A percentile compares a stretch with the other conserved stretches of the same genome.
phyloP scores from a whole-genome alignment of 2,797 vertebrate species.

The Dendrocincla fuliginosa region DNA sequence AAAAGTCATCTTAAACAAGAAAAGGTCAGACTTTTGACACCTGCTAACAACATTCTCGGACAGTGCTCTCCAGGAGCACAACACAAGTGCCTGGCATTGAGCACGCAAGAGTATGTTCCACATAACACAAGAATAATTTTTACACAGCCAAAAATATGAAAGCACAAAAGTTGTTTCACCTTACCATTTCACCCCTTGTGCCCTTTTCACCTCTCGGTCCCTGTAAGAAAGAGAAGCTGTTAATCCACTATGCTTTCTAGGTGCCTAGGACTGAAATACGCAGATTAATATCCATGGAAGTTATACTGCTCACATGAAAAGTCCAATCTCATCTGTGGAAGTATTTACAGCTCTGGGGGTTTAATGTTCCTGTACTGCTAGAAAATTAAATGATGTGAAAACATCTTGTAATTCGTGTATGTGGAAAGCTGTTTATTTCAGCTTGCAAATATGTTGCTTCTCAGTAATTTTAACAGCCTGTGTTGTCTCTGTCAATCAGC shows the following conservation, averaged over 20 bases:
- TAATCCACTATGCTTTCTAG: not conserved
- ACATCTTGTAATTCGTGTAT: not conserved
- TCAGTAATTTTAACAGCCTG: not conserved
- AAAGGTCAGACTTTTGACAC: not conserved
- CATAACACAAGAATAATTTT: not conserved
- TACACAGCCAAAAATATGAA: not conserved
- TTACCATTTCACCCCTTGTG: conserved; percentile 91
- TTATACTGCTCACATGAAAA: not conserved
- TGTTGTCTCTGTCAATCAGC: not conserved
- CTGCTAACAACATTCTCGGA: not conserved
- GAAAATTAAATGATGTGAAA: not conserved
- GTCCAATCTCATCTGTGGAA: not conserved
- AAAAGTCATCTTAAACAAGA: not conserved
- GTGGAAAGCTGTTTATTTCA: not conserved
- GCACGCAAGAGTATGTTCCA: not conserved
- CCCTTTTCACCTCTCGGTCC: conserved; percentile 90
- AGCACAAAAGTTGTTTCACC: conserved; percentile 48
- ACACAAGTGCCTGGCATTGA: not conserved
- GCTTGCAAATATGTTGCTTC: not conserved
- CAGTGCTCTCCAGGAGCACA: not conserved
- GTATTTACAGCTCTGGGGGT: not conserved
- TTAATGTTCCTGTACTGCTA: not conserved
- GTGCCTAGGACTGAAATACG: not conserved
- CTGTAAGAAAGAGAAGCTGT: conserved; percentile 71
- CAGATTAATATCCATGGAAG: not conserved